A percentile compares a stretch with the other conserved stretches of the same genome.
These are phyloP conservation scores for Argyra leucocephala DNA, from an alignment of 2,888 invertebrate genomes.

Conservation along the genomic window DNA sequence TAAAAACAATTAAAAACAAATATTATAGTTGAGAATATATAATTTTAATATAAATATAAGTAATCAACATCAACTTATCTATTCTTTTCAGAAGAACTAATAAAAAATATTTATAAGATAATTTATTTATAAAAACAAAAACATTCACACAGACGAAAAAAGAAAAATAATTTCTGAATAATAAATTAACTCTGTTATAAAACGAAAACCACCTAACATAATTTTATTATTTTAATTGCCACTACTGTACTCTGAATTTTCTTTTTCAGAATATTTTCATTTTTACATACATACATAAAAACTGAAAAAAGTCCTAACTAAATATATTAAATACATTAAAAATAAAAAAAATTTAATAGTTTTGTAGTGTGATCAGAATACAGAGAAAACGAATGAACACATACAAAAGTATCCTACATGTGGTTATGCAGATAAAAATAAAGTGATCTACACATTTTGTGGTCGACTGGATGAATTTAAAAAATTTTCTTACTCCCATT, in stretches of 20 bases:
- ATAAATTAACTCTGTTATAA: too few species aligned
- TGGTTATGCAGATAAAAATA: slow-evolving; percentile 21
- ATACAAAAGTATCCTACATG: not conserved
- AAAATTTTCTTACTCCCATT: slow-evolving; percentile 14
- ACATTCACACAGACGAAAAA: too few species aligned
- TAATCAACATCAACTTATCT: too few species aligned
- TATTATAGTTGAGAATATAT: too few species aligned
- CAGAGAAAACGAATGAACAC: not conserved
- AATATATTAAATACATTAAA: not conserved
- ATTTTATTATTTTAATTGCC: too few species aligned
- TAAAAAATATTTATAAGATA: too few species aligned
- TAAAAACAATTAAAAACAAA: too few species aligned
- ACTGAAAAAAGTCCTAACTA: not conserved
- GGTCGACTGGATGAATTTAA: slow-evolving; percentile 15
- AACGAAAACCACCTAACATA: too few species aligned
- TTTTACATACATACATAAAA: not conserved
- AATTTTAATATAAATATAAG: too few species aligned
- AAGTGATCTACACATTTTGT: slow-evolving; percentile 35
- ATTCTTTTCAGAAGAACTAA: too few species aligned
- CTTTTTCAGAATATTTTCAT: not conserved
- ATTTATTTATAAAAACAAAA: too few species aligned
- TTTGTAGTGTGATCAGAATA: not conserved
- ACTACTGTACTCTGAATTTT: not conserved
- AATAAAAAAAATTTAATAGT: not conserved
- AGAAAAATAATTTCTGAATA: too few species aligned